Conservation (phyloP, 2,888 invertebrate genomes). For the Andrena camellia region DNA sequence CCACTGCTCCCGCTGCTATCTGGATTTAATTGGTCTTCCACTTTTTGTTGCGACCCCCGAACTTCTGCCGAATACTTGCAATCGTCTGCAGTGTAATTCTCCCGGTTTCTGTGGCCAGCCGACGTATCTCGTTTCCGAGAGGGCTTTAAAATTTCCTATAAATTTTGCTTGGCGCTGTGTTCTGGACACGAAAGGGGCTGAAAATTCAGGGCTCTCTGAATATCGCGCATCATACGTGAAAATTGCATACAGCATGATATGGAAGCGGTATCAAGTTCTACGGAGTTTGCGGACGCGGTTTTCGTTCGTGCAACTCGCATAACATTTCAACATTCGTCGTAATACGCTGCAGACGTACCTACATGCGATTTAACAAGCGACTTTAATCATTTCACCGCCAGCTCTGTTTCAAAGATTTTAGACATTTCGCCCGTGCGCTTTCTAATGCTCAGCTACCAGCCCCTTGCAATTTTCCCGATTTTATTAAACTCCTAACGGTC, state of each 20-base stretch:
- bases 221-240: not conserved
- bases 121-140: not conserved
- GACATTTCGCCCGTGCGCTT: not conserved
- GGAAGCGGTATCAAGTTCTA: too few relatives aligned
- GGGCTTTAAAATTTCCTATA: not conserved
- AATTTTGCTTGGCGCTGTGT: not conserved
- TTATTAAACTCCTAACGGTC: not conserved
- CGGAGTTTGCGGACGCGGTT: constrained; percentile 24
- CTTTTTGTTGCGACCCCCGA: constrained; percentile 1
- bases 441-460: not conserved
- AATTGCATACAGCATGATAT: too few relatives aligned
- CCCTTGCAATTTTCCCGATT: not conserved
- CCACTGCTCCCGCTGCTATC: not conserved
- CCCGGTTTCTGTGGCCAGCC: too few relatives aligned
- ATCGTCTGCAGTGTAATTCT: not conserved
- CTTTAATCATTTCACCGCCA: not conserved
- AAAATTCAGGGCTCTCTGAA: too few relatives aligned
- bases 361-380: not conserved
- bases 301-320: constrained; percentile 8
- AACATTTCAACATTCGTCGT: not conserved
- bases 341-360: not conserved
- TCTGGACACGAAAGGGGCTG: too few relatives aligned
- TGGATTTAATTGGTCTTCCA: constrained; percentile 5
- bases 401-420: not conserved
- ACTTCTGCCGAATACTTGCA: not conserved